Conservation (phyloP, 2,797 vertebrate genomes). For the Platalea minor region DNA sequence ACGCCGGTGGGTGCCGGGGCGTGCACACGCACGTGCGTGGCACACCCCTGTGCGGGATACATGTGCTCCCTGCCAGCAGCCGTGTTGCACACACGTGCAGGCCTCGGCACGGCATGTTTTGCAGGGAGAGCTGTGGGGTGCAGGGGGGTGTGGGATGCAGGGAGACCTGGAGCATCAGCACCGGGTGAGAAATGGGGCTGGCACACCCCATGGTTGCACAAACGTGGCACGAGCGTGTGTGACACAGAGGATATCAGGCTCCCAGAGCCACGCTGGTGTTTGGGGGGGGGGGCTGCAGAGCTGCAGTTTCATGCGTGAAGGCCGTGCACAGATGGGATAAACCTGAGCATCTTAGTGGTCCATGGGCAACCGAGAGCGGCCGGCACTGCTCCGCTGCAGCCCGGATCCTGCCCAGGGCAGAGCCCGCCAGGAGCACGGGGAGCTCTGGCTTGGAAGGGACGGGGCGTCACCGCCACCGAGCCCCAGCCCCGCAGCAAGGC, state of each 20-base stretch:
- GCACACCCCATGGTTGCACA: accelerated
- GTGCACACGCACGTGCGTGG: not conserved
- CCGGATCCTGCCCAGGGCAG: not conserved
- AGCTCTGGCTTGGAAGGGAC: not conserved
- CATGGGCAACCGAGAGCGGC: accelerated
- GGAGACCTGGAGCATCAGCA: not conserved
- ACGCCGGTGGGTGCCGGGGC: not conserved
- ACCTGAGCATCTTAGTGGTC: accelerated
- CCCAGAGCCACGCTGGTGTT: accelerated
- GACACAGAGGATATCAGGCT: accelerated
- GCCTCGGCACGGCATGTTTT: accelerated
- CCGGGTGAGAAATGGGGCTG: accelerated
- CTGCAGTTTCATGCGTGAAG: accelerated
- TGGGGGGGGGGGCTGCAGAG: not conserved
- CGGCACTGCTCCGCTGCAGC: accelerated
- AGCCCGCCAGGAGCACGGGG: not conserved
- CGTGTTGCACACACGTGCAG: accelerated
- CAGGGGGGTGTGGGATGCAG: not conserved
- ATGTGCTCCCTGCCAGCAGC: not conserved
- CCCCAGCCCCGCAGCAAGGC: not conserved
- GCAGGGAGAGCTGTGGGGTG: not conserved
- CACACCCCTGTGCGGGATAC: accelerated
- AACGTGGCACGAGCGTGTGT: accelerated
- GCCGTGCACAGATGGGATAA: accelerated
- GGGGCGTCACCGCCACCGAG: accelerated